Base-by-base conservation (phyloP, 1,140 invertebrate species). In the Drosophila ficusphila region DNA sequence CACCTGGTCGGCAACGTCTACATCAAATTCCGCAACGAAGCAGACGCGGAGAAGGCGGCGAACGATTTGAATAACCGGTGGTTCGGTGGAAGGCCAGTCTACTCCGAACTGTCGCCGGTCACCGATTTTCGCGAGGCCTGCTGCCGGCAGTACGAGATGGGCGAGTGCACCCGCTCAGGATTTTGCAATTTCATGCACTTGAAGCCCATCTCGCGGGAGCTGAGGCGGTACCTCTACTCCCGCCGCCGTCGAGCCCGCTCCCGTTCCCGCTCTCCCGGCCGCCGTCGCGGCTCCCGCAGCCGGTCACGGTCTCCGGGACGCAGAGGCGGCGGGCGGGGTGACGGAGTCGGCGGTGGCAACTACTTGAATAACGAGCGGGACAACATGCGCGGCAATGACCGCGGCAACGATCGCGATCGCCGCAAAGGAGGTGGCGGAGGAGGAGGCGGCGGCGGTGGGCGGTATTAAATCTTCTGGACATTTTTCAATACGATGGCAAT, bases 131-230 rank as follows among this genome's bases (percentile, higher is more conserved):
- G 98, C 85, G 99, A 99, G 93, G 98, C 98, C 16, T 99, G 99
- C 92, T 99, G 99, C 92, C 95, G 99, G 44, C 99, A 99, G 92
- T 99, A 99, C 92, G 98, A 99, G 93, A 98, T 99, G 97, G 98
- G 98, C 3, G 98, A 99, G 93, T 99, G 98, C 91, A 99, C 98
- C 0, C 93, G 99, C 54, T 98, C 98, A 89, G 99, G 98, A 41
- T 99, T 99, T 92, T 99, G 99, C 92, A 99, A 99, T 93, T 99
- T 99, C 91, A 99, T 99, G 99, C 99, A 99, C 91, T 93, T 99
- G 90, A 99, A 99, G 91, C 98, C 98, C 34, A 99, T 99, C 83
- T 99, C 98, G 0, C 92, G 98, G 73, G 97, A 98, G 90, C 92
- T 99, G 21, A 93, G 98, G 57, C 94, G 97, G 90, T 98, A 96